These are phyloP conservation scores for Meganola albula DNA, from an alignment of 2,888 invertebrate species.

Conservation along the genomic window DNA sequence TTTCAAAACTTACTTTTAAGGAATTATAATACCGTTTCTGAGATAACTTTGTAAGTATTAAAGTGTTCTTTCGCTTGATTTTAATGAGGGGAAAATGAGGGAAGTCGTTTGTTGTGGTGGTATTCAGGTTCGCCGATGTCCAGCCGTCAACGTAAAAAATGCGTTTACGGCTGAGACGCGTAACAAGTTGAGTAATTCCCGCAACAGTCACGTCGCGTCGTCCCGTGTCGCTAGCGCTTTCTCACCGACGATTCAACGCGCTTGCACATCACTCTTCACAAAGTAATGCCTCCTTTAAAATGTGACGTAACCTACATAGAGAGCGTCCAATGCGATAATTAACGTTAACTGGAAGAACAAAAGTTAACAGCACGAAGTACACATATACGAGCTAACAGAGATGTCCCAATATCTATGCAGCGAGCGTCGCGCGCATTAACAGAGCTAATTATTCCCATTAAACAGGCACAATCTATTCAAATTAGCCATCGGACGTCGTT, in stretches of 20 bases:
- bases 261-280: conserved; percentile 29
- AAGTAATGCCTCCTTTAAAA: conserved; percentile 27
- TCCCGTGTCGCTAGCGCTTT: conserved; percentile 32
- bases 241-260: conserved; percentile 29
- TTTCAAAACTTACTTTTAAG: conserved; percentile 40
- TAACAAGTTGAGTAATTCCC: conserved; percentile 43
- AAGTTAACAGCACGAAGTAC: conserved; percentile 40
- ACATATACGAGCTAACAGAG: conserved; percentile 40
- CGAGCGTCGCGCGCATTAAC: conserved; percentile 42
- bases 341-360: conserved; percentile 47
- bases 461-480: conserved; percentile 72
- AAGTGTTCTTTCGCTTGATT: conserved; percentile 37
- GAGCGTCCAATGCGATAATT: conserved; percentile 40
- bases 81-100: conserved; percentile 49
- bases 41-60: conserved; percentile 42
- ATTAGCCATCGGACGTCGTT: conserved; percentile 71
- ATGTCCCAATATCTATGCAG: conserved; percentile 35
- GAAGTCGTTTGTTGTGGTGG: conserved; percentile 41
- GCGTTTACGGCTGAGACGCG: conserved; percentile 38
- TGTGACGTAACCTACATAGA: conserved; percentile 35
- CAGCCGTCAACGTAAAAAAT: conserved; percentile 40
- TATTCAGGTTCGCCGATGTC: conserved; percentile 42
- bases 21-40: conserved; percentile 39
- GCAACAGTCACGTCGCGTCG: no score
- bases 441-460: conserved; percentile 72